Evolutionary conservation across 1,140 invertebrate genomes (phyloP), one percentile per base, ranked within the genome.

Genomic region (Drosophila nigrodunni): DNA sequence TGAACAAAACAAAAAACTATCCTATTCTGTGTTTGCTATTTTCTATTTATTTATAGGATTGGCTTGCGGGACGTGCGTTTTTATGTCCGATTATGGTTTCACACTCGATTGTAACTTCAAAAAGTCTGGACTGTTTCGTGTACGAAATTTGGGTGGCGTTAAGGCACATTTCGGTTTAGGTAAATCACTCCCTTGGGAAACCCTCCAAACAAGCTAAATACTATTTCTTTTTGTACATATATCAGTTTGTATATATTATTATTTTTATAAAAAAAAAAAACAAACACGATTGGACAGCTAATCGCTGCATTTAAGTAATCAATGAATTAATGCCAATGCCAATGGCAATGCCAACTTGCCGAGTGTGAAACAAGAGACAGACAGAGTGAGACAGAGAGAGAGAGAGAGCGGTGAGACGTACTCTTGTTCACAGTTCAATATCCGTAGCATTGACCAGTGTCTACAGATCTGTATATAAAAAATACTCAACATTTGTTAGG

Each of bases 51-150:
- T 87, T 94, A 75, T 94, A 94, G 94, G 94, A 93, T 92, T 94
- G 79, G 93, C 93, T 74, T 92, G 93, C 78, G 94, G 95, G 83
- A 95, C 96, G 80, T 97, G 97, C 93, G 96, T 97, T 71, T 95
- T 97, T 92, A 95, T 97, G 93, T 97, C 96, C 80, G 96, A 97
- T 93, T 97, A 97, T 92, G 96, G 96, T 89, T 97, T 97, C 94
- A 95, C 94, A 83, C 94, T 97, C 92, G 97, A 97, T 94, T 97
- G 97, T 93, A 96, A 96, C 91, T 97, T 97, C 95, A 97, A 97
- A 94, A 97, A 97, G 93, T 97, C 96, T 77, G 96, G 96, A 82
- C 94, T 97, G 68, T 97, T 97, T 94, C 95, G 97, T 88, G 95
- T 97, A 79, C 94, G 97, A 94, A 97, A 97, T 93, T 95, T 97